Conservation (phyloP, 2,888 invertebrate species). For the Meiosimyza platycephala region DNA sequence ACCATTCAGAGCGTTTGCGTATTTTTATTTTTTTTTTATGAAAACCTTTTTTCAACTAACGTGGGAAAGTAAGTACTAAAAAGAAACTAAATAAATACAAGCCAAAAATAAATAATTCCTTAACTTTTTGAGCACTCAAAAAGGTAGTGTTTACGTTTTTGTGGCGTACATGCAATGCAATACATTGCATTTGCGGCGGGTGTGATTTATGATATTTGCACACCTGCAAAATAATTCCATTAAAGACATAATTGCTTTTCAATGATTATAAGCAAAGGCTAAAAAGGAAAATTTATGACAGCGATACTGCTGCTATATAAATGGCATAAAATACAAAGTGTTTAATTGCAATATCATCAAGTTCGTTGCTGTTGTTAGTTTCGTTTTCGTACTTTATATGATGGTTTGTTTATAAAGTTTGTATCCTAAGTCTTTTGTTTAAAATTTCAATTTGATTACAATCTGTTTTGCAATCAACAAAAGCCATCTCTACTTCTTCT, state of each 20-base stretch:
- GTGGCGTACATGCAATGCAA: neutral
- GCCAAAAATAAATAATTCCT: neutral
- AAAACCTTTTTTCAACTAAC: too few relatives aligned
- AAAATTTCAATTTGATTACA: neutral
- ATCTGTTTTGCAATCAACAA: neutral
- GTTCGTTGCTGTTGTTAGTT: neutral
- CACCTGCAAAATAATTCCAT: neutral
- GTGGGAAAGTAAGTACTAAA: too few relatives aligned
- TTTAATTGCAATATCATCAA: neutral
- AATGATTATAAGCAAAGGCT: neutral
- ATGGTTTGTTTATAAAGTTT: neutral
- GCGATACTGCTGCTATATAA: too few relatives aligned
- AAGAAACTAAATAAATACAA: too few relatives aligned
- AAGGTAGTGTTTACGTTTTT: neutral
- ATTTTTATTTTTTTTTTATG: too few relatives aligned
- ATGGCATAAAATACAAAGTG: too few relatives aligned
- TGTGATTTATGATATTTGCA: slow-evolving; percentile 4
- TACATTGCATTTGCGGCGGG: neutral
- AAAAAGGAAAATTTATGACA: too few relatives aligned
- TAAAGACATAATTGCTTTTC: slow-evolving; percentile 2
- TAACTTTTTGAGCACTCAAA: neutral
- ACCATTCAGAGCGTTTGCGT: too few relatives aligned
- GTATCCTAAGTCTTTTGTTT: slow-evolving; percentile 12
- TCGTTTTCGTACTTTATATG: neutral
- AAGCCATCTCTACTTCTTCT: neutral